Evolutionary conservation across 2,888 invertebrate genomes (phyloP), one percentile per base, ranked within the genome.

Genomic region (Ennomos erosarius): DNA sequence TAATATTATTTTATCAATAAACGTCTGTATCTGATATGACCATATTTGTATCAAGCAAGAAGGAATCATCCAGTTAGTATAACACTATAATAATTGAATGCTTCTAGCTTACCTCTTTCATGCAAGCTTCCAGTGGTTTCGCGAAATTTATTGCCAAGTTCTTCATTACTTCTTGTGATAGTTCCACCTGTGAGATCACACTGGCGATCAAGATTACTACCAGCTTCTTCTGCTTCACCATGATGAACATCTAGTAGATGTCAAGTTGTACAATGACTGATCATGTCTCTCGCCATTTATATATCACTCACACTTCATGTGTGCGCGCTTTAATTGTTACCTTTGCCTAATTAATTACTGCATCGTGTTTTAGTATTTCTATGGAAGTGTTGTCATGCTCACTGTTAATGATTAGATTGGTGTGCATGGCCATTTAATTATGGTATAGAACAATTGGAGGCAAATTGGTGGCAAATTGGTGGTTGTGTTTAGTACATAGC

Each of bases 81-180:
- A n/a, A n/a, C n/a, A 26, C 26, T 5, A 26, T 26, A 26, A 26
- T 26, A 4, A 26, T 26, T 26, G 5, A 3, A 26, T 26, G 4
- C 6, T 26, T 26, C 26, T 1, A 46, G 38, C 62, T 65, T 26
- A 70, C 70, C 61, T 68, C 64, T 10, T 65, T 67, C 40, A 37
- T 67, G 52, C 68, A 69, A 46, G 42, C 54, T 10, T 69, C 69
- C 52, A 69, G 50, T 9, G 73, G 71, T 46, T 71, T 70, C 9
- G 63, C 63, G 26, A 73, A 73, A 16, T 64, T 68, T 9, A 66
- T 62, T 1, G 70, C 57, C 52, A 73, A 45, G 12, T 61, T 53
- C 48, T 65, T 62, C 65, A 73, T 48, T 8, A 73, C 68, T 43
- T 73, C 73, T 33, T 70, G 62, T 0, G 73, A 73, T 0, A 60